phyloP scores from a whole-genome alignment of 2,888 invertebrate species.

The Tridacna crocea region DNA sequence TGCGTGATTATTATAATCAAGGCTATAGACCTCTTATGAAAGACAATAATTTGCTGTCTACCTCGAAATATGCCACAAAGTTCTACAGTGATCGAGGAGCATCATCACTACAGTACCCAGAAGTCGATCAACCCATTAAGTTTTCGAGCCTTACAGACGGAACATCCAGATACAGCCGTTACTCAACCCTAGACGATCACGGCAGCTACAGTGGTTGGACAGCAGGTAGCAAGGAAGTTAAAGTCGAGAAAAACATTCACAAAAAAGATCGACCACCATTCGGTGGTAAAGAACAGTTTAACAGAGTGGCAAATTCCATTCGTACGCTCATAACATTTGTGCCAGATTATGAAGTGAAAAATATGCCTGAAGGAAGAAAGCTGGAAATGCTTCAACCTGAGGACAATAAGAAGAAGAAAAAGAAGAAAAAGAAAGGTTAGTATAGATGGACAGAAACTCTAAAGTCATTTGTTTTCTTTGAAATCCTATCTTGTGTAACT shows the following conservation, averaged over 20 bases:
- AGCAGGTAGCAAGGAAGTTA: slow-evolving; percentile 63
- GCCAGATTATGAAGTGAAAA: slow-evolving; percentile 53
- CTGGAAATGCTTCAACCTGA: slow-evolving; percentile 57
- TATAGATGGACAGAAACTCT: background rate
- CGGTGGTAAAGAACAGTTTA: slow-evolving; percentile 64
- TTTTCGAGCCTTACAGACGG: slow-evolving; percentile 58
- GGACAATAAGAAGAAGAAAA: slow-evolving; percentile 66
- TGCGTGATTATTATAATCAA: slow-evolving; percentile 38
- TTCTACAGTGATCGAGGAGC: slow-evolving; percentile 28
- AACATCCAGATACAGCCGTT: slow-evolving; percentile 52
- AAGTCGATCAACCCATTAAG: slow-evolving; percentile 62
- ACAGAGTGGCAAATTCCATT: slow-evolving; percentile 66
- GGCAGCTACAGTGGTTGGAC: slow-evolving; percentile 13
- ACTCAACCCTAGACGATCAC: slow-evolving; percentile 32
- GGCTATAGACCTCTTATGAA: slow-evolving; percentile 46
- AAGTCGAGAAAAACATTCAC: slow-evolving; percentile 64
- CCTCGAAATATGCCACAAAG: slow-evolving; percentile 5
- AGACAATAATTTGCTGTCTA: slow-evolving; percentile 14
- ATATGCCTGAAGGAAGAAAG: slow-evolving; percentile 66
- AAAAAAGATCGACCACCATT: slow-evolving; percentile 63
- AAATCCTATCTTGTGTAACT: too few species aligned
- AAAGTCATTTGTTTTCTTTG: too few species aligned
- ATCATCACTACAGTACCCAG: slow-evolving; percentile 53
- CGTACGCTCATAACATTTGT: slow-evolving; percentile 50
- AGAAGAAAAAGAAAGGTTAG: slow-evolving; percentile 65